Percentiles rank a stretch among this genome's conserved stretches.
phyloP scores from a whole-genome alignment of 2,113 vertebrate genomes.

The Bos indicus region DNA sequence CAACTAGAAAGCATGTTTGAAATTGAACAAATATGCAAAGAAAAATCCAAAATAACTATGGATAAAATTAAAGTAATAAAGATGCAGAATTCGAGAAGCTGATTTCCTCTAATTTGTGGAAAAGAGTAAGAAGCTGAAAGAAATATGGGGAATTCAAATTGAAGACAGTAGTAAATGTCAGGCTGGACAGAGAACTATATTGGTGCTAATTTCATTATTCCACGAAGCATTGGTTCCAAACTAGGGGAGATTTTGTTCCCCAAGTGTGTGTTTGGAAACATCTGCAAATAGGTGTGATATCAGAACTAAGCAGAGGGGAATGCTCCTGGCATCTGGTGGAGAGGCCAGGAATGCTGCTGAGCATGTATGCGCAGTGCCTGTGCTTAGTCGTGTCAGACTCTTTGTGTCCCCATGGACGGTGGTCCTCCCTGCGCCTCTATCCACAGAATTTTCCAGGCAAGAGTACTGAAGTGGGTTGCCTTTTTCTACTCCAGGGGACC shows the following conservation, averaged over 20 bases:
- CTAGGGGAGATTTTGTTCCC: too few relatives aligned
- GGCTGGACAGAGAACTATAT: accelerated
- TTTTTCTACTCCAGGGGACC: neutral
- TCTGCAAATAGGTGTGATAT: neutral
- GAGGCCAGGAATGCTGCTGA: accelerated
- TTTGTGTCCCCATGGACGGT: neutral
- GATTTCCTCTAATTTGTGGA: neutral
- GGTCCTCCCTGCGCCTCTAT: neutral
- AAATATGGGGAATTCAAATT: neutral
- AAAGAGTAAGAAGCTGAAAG: neutral
- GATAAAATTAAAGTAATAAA: neutral
- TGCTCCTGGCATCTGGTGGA: accelerated
- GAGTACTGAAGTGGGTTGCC: neutral
- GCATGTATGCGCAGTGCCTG: accelerated
- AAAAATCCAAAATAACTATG: neutral
- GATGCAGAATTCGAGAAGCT: neutral
- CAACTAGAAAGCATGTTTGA: neutral
- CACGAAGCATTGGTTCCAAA: accelerated
- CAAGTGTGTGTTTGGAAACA: too few relatives aligned
- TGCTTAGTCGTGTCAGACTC: neutral
- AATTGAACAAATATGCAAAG: neutral
- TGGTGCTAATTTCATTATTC: neutral
- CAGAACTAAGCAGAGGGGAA: accelerated
- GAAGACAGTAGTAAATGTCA: neutral
- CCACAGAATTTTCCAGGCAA: neutral